A percentile compares a stretch with the other conserved stretches of the same genome.
Evolutionary conservation across 2,888 invertebrate species (phyloP).

Genomic region (Melanchra persicariae): DNA sequence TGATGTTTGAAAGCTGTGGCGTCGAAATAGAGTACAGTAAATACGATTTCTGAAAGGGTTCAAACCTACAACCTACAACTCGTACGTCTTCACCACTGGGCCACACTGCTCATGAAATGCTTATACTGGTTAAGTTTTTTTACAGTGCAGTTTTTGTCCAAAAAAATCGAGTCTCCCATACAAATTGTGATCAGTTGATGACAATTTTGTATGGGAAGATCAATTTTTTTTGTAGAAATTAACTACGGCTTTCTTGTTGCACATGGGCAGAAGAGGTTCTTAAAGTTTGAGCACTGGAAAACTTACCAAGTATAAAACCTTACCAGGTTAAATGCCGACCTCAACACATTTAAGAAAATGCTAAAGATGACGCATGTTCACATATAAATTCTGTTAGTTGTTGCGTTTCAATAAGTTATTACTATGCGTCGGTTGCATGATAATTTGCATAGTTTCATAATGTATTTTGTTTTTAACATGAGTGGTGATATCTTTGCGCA

Average conservation of each 20-base stretch:
- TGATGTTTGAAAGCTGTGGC: too few relatives aligned
- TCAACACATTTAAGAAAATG: conserved; percentile 28
- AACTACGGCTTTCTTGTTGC: too few relatives aligned
- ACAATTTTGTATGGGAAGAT: too few relatives aligned
- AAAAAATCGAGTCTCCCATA: too few relatives aligned
- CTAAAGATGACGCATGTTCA: conserved; percentile 23
- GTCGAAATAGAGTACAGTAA: too few relatives aligned
- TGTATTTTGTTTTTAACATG: conserved; percentile 31
- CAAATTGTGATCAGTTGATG: too few relatives aligned
- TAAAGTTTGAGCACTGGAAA: too few relatives aligned
- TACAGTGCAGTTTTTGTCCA: too few relatives aligned
- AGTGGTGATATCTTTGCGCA: conserved; percentile 22
- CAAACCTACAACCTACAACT: neutral
- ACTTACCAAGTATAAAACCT: too few relatives aligned
- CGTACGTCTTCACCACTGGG: neutral
- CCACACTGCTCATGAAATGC: neutral
- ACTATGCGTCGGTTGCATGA: conserved; percentile 24
- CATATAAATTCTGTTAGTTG: conserved; percentile 14
- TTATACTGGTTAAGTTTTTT: too few relatives aligned
- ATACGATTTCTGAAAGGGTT: neutral
- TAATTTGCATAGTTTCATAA: conserved; percentile 39
- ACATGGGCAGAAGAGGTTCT: too few relatives aligned
- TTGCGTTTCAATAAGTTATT: conserved; percentile 14
- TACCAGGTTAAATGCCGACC: conserved; percentile 5
- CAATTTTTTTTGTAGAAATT: too few relatives aligned